Evolutionary conservation across 1,140 invertebrate genomes (phyloP).

Genomic region (Vanessa tameamea): DNA sequence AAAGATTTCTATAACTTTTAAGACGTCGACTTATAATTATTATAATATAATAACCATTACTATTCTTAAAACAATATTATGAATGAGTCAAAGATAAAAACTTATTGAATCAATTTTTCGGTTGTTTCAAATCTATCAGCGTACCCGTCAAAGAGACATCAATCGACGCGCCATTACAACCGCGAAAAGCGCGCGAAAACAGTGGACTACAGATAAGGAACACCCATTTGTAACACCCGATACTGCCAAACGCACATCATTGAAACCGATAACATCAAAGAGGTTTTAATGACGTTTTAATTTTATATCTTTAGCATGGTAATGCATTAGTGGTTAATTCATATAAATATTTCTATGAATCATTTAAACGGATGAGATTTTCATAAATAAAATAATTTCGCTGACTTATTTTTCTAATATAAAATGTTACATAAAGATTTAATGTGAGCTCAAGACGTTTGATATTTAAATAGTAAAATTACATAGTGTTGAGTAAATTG

Average conservation of each 20-base stretch:
- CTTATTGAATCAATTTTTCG: constrained; percentile 23
- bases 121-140: constrained; percentile 45
- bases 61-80: background rate
- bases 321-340: constrained; percentile 11
- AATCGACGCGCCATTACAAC: constrained; percentile 48
- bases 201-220: constrained; percentile 39
- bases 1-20: too few species aligned
- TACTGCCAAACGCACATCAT: constrained; percentile 36
- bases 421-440: background rate
- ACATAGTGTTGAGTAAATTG: constrained; percentile 2
- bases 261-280: constrained; percentile 38
- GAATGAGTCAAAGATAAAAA: constrained; percentile 12
- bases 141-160: constrained; percentile 39
- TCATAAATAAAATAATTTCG: background rate
- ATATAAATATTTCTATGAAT: constrained; percentile 1
- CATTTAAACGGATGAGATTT: background rate
- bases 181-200: constrained; percentile 59
- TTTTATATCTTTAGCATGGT: constrained; percentile 10
- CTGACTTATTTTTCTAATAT: constrained; percentile 1
- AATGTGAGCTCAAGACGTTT: background rate
- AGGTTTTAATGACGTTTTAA: constrained; percentile 17
- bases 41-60: too few species aligned
- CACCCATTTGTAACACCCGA: constrained; percentile 44
- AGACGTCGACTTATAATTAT: too few species aligned
- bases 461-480: constrained; percentile 14